Percentiles rank a stretch among this genome's conserved stretches.
phyloP scores from a whole-genome alignment of 2,113 vertebrate species.

The Carettochelys insculpta region DNA sequence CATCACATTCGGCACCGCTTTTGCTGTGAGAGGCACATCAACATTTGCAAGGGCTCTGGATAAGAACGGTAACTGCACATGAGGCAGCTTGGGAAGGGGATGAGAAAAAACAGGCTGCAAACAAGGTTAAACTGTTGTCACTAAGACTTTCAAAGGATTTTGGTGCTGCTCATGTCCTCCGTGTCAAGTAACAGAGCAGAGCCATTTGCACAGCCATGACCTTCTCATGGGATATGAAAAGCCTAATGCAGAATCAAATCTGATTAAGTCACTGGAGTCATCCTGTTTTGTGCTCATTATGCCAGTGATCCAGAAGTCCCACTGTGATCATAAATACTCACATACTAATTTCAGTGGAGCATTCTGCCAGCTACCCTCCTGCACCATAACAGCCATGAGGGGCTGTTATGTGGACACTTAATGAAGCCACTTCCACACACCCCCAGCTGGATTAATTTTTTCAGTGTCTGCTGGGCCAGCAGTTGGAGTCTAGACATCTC shows the following conservation, averaged over 20 bases:
- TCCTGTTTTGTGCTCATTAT: background rate
- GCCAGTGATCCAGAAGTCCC: background rate
- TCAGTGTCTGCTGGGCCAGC: background rate
- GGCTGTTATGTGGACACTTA: background rate
- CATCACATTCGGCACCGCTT: background rate
- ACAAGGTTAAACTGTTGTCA: background rate
- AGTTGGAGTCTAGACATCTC: background rate
- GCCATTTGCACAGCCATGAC: background rate
- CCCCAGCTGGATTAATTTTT: background rate
- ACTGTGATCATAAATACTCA: background rate
- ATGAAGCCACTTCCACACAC: background rate
- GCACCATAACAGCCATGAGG: background rate
- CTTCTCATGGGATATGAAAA: background rate
- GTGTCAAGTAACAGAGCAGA: background rate
- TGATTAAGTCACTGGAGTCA: background rate
- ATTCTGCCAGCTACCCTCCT: background rate
- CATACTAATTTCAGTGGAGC: background rate
- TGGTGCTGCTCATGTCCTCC: background rate
- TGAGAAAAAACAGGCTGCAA: background rate
- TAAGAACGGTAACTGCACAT: background rate
- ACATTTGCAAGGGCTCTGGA: background rate
- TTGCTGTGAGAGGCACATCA: background rate
- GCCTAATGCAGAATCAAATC: background rate
- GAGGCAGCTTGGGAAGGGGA: background rate
- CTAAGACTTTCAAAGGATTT: background rate